Evolutionary conservation across 2,888 invertebrate genomes (phyloP).

Genomic region (Dromius quadrimaculatus): DNA sequence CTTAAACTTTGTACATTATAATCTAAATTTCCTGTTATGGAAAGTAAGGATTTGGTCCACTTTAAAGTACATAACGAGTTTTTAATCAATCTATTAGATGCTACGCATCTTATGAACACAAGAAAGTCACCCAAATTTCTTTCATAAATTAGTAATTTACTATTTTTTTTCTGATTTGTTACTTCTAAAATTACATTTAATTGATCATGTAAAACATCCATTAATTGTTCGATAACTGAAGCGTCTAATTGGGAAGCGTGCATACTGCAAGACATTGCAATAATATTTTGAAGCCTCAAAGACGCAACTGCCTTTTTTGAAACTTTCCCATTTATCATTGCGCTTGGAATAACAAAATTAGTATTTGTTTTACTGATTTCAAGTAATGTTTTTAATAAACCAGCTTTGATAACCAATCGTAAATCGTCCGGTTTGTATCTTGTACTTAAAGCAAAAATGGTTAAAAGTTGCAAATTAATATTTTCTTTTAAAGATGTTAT

Average conservation of each 20-base stretch:
- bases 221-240: slow-evolving; percentile 67
- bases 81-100: slow-evolving; percentile 66
- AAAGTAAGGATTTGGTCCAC: slow-evolving; percentile 69
- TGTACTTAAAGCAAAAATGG: slow-evolving; percentile 70
- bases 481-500: slow-evolving; percentile 66
- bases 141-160: slow-evolving; percentile 61
- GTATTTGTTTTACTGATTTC: slow-evolving; percentile 39
- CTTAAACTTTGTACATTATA: slow-evolving; percentile 66
- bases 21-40: slow-evolving; percentile 63
- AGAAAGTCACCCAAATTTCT: slow-evolving; percentile 70
- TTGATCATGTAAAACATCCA: slow-evolving; percentile 69
- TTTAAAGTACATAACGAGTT: slow-evolving; percentile 66
- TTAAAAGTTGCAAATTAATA: slow-evolving; percentile 67
- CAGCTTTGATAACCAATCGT: slow-evolving; percentile 70
- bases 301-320: slow-evolving; percentile 67
- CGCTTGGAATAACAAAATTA: slow-evolving; percentile 54
- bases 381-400: slow-evolving; percentile 64
- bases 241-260: slow-evolving; percentile 68
- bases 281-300: slow-evolving; percentile 69
- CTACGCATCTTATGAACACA: slow-evolving; percentile 70
- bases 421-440: slow-evolving; percentile 71
- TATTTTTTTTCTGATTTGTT: slow-evolving; percentile 35
- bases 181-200: slow-evolving; percentile 61
- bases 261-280: slow-evolving; percentile 70
- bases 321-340: slow-evolving; percentile 58